phyloP scores from a whole-genome alignment of 2,888 invertebrate genomes.

The Galerucella pusilla region DNA sequence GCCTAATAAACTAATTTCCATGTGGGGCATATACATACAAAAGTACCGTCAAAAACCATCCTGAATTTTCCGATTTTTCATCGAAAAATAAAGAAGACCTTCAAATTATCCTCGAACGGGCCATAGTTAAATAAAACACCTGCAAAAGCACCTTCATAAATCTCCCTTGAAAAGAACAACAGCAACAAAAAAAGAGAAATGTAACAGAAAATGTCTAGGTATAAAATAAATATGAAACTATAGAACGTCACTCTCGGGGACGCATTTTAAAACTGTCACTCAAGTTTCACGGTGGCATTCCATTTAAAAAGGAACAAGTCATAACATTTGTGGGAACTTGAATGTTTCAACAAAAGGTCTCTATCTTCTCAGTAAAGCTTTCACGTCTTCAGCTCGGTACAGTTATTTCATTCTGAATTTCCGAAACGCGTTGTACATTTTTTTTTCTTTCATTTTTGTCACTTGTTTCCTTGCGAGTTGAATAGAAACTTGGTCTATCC shows the following conservation, averaged over 20 bases:
- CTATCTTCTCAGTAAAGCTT: slow-evolving; percentile 33
- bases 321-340: slow-evolving; percentile 50
- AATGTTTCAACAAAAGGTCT: slow-evolving; percentile 29
- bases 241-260: slow-evolving; percentile 28
- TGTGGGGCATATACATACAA: too few relatives aligned
- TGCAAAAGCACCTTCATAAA: slow-evolving; percentile 16
- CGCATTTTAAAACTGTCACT: slow-evolving; percentile 42
- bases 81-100: too few relatives aligned
- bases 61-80: too few relatives aligned
- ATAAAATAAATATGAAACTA: slow-evolving; percentile 26
- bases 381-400: slow-evolving; percentile 31
- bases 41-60: too few relatives aligned
- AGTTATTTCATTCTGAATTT: slow-evolving; percentile 24
- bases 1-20: too few relatives aligned
- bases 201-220: slow-evolving; percentile 13
- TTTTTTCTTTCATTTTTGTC: slow-evolving; percentile 22
- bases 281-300: slow-evolving; percentile 50
- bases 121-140: not conserved
- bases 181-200: not conserved
- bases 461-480: slow-evolving; percentile 28
- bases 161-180: not conserved
- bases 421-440: slow-evolving; percentile 27
- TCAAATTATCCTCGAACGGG: too few relatives aligned
- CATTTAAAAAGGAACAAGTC: slow-evolving; percentile 49
- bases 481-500: slow-evolving; percentile 6